phyloP scores from a whole-genome alignment of 2,113 vertebrate genomes.

The Bubalus kerabau region DNA sequence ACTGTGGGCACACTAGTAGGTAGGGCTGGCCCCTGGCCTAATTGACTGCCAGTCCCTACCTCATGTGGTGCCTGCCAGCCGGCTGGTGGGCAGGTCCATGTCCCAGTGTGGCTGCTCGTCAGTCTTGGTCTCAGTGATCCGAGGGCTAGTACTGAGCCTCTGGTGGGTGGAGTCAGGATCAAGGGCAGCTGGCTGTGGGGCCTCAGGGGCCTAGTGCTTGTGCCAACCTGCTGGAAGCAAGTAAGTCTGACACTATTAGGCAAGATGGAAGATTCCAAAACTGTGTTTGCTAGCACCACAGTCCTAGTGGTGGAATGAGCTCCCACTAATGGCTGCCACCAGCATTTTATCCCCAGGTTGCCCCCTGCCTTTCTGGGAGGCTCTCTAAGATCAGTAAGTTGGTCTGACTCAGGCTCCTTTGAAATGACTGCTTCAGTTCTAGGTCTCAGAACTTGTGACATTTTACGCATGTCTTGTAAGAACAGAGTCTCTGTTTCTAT shows the following conservation, averaged over 20 bases:
- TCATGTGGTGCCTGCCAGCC: not conserved
- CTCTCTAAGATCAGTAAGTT: not conserved
- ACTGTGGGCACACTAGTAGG: not conserved
- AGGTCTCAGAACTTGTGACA: not conserved
- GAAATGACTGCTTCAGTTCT: not conserved
- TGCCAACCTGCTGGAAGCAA: not conserved
- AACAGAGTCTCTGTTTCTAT: not conserved
- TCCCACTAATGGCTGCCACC: not conserved
- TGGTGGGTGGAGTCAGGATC: not conserved
- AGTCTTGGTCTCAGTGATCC: not conserved
- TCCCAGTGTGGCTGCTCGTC: not conserved
- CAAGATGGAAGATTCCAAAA: not conserved
- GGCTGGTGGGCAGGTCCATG: not conserved
- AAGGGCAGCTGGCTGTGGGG: not conserved
- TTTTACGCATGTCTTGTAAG: not conserved
- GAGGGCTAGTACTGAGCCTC: not conserved
- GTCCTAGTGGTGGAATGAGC: not conserved
- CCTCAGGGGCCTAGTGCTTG: not conserved
- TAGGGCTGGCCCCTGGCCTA: not conserved
- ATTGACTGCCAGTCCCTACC: not conserved
- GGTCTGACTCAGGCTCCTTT: not conserved
- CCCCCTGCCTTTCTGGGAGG: not conserved
- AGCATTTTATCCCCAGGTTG: not conserved
- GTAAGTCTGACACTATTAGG: not conserved
- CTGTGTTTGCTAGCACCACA: not conserved